These are phyloP conservation scores for Perca schrenkii DNA, from an alignment of 2,113 vertebrate genomes.

Conservation along the genomic window DNA sequence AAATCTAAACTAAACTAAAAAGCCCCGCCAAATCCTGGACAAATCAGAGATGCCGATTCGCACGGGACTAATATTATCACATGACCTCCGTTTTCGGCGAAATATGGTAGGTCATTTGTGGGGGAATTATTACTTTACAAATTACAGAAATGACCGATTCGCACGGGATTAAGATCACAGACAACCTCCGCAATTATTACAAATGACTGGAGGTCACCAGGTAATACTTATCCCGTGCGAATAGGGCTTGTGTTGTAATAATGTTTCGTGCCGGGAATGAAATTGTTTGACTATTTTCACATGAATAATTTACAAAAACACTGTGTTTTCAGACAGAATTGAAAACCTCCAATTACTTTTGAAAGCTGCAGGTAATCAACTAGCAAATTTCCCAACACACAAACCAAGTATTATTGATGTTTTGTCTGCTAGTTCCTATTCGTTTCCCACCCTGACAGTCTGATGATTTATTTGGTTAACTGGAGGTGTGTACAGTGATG, in stretches of 20 bases:
- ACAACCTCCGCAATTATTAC: too few species aligned
- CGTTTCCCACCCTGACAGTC: background rate
- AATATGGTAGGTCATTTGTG: too few species aligned
- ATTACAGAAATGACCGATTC: too few species aligned
- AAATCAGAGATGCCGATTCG: too few species aligned
- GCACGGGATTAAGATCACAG: too few species aligned
- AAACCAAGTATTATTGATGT: background rate
- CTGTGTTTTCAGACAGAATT: background rate
- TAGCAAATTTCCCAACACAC: background rate
- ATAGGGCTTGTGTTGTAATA: background rate
- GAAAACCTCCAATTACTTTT: background rate
- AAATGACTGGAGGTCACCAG: too few species aligned
- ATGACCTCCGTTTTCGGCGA: too few species aligned
- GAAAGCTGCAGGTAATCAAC: background rate
- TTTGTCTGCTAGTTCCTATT: background rate
- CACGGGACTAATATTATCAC: too few species aligned
- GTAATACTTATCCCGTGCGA: too few species aligned
- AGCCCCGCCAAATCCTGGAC: too few species aligned
- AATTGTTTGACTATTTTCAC: background rate
- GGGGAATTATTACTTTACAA: too few species aligned
- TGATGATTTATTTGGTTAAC: background rate
- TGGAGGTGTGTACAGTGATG: background rate
- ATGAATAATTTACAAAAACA: background rate
- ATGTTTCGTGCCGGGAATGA: background rate
- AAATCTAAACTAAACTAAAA: too few species aligned